Percentiles rank a stretch among this genome's conserved stretches.
phyloP scores from a whole-genome alignment of 2,113 vertebrate genomes.

The Hucho hucho region DNA sequence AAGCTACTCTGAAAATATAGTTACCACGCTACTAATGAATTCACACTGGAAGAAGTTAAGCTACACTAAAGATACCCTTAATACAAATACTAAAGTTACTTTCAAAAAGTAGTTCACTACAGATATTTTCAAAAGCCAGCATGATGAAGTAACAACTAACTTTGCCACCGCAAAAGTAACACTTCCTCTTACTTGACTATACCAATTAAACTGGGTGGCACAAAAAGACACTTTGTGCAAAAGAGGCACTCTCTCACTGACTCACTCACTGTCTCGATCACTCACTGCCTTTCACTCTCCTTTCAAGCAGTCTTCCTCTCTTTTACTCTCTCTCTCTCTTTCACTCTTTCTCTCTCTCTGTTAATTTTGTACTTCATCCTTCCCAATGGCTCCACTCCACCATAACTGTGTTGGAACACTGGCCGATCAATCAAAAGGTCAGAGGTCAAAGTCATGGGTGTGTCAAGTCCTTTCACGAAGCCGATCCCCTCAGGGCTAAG shows the following conservation, averaged over 20 bases:
- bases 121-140: neutral
- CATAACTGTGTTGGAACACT: neutral
- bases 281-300: neutral
- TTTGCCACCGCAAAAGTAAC: slow-evolving; percentile 3
- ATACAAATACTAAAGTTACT: no score
- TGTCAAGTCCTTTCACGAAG: slow-evolving; percentile 31
- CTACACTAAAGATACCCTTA: no score
- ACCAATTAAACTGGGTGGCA: neutral
- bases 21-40: no score
- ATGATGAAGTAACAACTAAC: neutral
- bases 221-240: neutral
- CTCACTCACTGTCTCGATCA: neutral
- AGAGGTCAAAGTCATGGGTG: slow-evolving; percentile 24
- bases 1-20: no score
- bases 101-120: no score
- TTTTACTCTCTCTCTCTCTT: neutral
- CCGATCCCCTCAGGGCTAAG: slow-evolving; percentile 33
- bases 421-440: slow-evolving; percentile 24
- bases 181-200: slow-evolving; percentile 3
- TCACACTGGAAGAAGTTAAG: no score
- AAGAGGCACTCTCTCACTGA: neutral
- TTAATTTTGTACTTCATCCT: slow-evolving; percentile 9
- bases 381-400: neutral
- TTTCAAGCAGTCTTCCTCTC: slow-evolving; percentile 2
- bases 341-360: slow-evolving; percentile 10